These are phyloP conservation scores for Siphamia tubifer DNA, from an alignment of 2,113 vertebrate species.

Conservation along the genomic window DNA sequence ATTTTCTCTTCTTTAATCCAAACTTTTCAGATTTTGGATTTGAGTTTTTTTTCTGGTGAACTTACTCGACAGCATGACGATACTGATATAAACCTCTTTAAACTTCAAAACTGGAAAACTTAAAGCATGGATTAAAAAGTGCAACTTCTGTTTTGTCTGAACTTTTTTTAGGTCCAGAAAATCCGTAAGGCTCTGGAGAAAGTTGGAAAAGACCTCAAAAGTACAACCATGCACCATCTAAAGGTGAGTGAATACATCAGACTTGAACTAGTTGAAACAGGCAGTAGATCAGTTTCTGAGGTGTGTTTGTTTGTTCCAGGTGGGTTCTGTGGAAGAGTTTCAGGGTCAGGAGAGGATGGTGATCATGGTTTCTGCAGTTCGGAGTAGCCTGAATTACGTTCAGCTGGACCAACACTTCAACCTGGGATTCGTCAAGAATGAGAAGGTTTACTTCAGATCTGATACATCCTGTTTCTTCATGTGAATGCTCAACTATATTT, in stretches of 20 bases:
- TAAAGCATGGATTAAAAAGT: no score
- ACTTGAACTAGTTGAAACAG: not conserved
- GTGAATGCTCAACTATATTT: not conserved
- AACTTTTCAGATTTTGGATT: no score
- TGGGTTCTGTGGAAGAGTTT: conserved; percentile 96
- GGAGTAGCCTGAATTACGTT: conserved; percentile 80
- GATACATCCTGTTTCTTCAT: not conserved
- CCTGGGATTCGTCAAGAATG: conserved; percentile 93
- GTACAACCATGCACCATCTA: conserved; percentile 72
- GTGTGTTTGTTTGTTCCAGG: conserved; percentile 68
- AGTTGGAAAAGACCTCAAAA: conserved; percentile 67
- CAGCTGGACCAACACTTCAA: conserved; percentile 81
- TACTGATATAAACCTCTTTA: no score
- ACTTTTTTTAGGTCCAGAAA: conserved; percentile 87
- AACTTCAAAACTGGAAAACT: no score
- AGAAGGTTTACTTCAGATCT: conserved; percentile 87
- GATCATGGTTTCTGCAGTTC: conserved; percentile 90
- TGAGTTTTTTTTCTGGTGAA: no score
- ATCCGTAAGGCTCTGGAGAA: conserved; percentile 82
- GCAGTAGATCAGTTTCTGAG: not conserved
- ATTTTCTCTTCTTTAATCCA: no score
- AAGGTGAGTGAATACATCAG: conserved; percentile 79
- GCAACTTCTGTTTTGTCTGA: not conserved
- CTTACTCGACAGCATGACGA: no score
- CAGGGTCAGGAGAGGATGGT: conserved; percentile 92